Conservation (phyloP, 2,113 vertebrate species). For the Heterotilapia buettikoferi region DNA sequence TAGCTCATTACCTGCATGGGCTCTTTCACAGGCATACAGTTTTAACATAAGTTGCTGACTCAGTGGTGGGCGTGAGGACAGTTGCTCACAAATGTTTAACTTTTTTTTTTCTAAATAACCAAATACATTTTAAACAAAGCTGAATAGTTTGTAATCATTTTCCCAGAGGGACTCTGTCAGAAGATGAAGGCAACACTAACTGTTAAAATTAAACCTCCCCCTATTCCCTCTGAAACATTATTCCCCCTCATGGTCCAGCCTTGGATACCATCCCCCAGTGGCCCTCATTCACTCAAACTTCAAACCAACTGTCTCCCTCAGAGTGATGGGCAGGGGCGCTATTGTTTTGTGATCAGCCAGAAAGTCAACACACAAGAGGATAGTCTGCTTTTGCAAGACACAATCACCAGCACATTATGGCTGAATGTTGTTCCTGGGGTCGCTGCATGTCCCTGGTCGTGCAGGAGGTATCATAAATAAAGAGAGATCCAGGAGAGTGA, state of each 20-base stretch:
- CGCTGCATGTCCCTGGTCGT: slow-evolving; percentile 38
- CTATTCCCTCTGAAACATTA: slow-evolving; percentile 6
- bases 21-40: neutral
- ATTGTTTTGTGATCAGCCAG: slow-evolving; percentile 34
- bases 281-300: slow-evolving; percentile 43
- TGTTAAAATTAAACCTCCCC: slow-evolving; percentile 32
- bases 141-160: neutral
- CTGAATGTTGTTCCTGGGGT: slow-evolving; percentile 38
- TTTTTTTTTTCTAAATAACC: neutral
- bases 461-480: slow-evolving; percentile 67
- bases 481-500: slow-evolving; percentile 20
- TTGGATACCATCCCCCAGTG: slow-evolving; percentile 16
- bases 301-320: slow-evolving; percentile 40
- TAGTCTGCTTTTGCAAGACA: neutral
- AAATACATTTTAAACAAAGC: neutral
- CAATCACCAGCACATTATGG: neutral
- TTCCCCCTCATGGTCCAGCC: slow-evolving; percentile 3
- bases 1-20: slow-evolving; percentile 27
- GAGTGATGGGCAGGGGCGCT: slow-evolving; percentile 12
- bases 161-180: slow-evolving; percentile 39
- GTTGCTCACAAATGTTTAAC: neutral
- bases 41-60: slow-evolving; percentile 29
- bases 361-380: neutral
- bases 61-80: neutral
- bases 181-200: slow-evolving; percentile 4